Evolutionary conservation across 2,888 invertebrate species (phyloP).

Genomic region (Drosophila mercatorum): DNA sequence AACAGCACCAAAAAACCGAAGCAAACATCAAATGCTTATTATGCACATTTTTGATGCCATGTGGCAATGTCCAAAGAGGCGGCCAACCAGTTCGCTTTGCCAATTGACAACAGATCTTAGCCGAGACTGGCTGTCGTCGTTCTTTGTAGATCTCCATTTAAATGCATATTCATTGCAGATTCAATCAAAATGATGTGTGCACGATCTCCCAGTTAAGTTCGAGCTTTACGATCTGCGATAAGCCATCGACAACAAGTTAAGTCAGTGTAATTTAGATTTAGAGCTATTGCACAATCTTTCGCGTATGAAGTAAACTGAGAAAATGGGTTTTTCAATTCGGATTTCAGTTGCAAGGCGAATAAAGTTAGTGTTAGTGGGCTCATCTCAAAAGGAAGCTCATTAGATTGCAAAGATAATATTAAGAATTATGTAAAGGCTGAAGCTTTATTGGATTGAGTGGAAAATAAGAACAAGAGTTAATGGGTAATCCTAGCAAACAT

Average conservation of each 20-base stretch:
- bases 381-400: background rate
- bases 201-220: constrained; percentile 51
- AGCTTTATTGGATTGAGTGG: no score
- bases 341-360: constrained; percentile 1
- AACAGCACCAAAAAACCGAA: constrained; percentile 21
- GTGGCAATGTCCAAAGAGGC: constrained; percentile 45
- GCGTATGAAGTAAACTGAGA: background rate
- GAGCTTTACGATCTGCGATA: constrained; percentile 22
- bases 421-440: background rate
- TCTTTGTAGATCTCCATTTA: constrained; percentile 42
- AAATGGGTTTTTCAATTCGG: constrained; percentile 1
- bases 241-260: constrained; percentile 17
- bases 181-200: constrained; percentile 57
- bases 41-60: constrained; percentile 54
- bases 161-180: constrained; percentile 42
- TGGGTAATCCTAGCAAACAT: background rate
- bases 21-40: constrained; percentile 49
- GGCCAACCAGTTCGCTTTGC: constrained; percentile 53
- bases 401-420: background rate
- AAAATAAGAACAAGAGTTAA: background rate
- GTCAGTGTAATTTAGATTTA: constrained; percentile 17
- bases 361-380: background rate
- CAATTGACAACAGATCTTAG: constrained; percentile 15
- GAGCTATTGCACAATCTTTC: constrained; percentile 25
- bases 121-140: constrained; percentile 18